phyloP scores from a whole-genome alignment of 2,797 vertebrate genomes.

The Sebastolobus altivelis region DNA sequence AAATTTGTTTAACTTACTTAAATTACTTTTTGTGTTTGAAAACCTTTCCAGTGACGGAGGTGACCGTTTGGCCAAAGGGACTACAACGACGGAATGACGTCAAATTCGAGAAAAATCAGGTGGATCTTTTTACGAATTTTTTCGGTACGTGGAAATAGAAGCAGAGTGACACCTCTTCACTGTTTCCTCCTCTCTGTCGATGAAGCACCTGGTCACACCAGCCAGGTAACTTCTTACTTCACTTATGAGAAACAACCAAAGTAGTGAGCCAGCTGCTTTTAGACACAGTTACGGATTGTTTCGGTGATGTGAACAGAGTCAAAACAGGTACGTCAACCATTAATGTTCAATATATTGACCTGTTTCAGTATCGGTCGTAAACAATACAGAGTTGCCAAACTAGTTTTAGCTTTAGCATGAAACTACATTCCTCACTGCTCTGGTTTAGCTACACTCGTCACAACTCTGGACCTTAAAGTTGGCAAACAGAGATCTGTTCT shows the following conservation, averaged over 20 bases:
- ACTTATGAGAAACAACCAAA: rapidly evolving
- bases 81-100: constrained; percentile 5
- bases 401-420: constrained; percentile 13
- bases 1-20: no score
- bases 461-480: rapidly evolving
- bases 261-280: rapidly evolving
- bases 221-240: constrained; percentile 29
- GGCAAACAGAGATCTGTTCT: neutral
- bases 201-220: constrained; percentile 42
- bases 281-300: neutral
- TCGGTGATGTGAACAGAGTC: neutral
- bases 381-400: constrained; percentile 1
- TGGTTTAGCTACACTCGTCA: neutral
- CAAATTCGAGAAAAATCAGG: neutral
- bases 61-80: neutral
- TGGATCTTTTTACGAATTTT: neutral
- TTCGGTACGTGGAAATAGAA: neutral
- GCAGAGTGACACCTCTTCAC: constrained; percentile 40
- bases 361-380: neutral
- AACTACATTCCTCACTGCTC: constrained; percentile 6
- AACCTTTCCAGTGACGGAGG: neutral
- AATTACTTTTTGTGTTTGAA: neutral
- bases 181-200: neutral
- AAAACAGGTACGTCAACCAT: constrained; percentile 33
- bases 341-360: rapidly evolving